Percentiles rank a stretch among this genome's conserved stretches.
phyloP scores from a whole-genome alignment of 2,113 vertebrate species.

The Dermatemys mawii region DNA sequence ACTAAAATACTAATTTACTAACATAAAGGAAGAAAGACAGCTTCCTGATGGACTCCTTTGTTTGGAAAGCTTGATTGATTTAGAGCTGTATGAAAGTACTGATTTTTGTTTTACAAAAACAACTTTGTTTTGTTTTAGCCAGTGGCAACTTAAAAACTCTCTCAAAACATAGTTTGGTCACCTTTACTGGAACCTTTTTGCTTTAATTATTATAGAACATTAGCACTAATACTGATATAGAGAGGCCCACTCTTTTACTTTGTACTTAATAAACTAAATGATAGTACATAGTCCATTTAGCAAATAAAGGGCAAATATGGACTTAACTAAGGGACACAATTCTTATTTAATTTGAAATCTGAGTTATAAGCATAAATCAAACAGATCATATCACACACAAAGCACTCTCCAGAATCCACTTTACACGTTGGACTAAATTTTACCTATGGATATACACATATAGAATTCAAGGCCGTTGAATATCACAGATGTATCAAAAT shows the following conservation, averaged over 20 bases:
- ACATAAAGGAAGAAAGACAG: not conserved
- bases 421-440: not conserved
- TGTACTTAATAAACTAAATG: not conserved
- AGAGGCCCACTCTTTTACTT: not conserved
- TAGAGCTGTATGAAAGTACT: not conserved
- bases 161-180: not conserved
- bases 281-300: not conserved
- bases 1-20: not conserved
- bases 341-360: not conserved
- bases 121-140: not conserved
- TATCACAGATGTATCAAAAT: not conserved
- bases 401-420: slow-evolving; percentile 21
- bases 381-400: slow-evolving; percentile 33
- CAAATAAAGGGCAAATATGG: not conserved
- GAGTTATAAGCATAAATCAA: slow-evolving; percentile 46
- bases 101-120: not conserved
- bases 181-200: not conserved
- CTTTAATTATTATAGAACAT: not conserved
- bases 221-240: not conserved
- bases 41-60: not conserved
- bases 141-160: not conserved
- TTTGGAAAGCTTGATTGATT: not conserved
- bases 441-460: not conserved
- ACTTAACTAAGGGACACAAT: slow-evolving; percentile 8
- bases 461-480: not conserved